Base-by-base conservation (phyloP, 2,797 vertebrate genomes). In the Fistularia tabacaria region DNA sequence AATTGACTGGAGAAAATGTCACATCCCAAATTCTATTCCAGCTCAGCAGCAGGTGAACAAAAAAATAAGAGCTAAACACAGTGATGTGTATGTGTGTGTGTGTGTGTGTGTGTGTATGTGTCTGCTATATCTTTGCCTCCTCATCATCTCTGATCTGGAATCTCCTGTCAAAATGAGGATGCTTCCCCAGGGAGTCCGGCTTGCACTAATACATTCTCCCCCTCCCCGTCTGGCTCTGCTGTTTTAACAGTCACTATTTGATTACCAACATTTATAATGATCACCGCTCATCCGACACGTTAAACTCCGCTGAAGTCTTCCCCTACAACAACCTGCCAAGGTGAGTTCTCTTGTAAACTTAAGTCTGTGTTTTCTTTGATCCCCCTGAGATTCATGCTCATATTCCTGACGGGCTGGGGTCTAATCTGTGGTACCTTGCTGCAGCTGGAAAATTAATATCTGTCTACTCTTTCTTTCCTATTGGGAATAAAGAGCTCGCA, bases 321-420 rank as follows among this genome's bases (percentile, higher is more conserved):
- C 39, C 64, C 71, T 67, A 51, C 54, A 38, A 49, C 54, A 42
- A 53, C 44, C 54, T 59, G 60, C 75, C 64, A 13, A 14, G 9
- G 36, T 41, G 6, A 1, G 3, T 55, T 57, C 11, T 38, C 3
- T 40, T 37, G 46, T 11, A 46, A 43, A 46, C 55, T 64, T 10
- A 36, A n/a, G 6, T 62, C 40, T 11, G 46, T 11, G 51, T 58
- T 54, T 54, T 43, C 51, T 59, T 25, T 47, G 36, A 57, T 80
- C 49, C 49, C 54, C 37, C 46, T 14, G 54, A 71, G 63, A 68
- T 66, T 51, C n/a, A 10, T 38, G 15, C 54, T 69, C 48, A 64
- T 54, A n/a, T 53, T 69, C 48, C 49, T 36, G 39, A 38, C 53
- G 36, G 54, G 42, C 41, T 50, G 38, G 57, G 60, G 54, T 59